Evolutionary conservation across 2,113 vertebrate species (phyloP), one percentile per base, ranked within the genome.

Genomic region (Paraplagusia blochii): DNA sequence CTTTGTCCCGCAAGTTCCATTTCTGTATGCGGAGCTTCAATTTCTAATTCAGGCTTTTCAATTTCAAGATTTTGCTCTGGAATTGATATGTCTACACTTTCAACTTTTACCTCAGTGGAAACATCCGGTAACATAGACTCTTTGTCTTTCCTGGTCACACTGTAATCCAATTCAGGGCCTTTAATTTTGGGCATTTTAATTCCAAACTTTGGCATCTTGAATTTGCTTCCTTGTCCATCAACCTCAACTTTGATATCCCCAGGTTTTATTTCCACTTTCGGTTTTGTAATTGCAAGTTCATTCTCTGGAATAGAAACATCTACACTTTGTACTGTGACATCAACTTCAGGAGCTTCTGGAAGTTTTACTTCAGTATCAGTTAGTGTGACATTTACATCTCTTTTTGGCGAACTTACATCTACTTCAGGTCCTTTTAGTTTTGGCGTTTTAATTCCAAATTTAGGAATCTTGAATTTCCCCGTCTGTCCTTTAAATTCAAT

Each of bases 171-270:
- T 8, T 80, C 59, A 12, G 71, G 71, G 0, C 38, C 46, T 70
- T 69, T 78, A 0, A 76, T 45, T 15, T 76, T 44, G 8, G 72
- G 72, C 9, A 57, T 8, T 0, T 63, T 51, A 2, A 81, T 9
- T 1, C 69, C 60, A 44, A 81, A 11, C 8, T 35, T 58, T 44
- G 80, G 84, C 45, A 86, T 46, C 70, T 83, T 83, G 9, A 76
- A 79, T 16, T 67, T 73, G 44, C 52, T 50, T 35, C 61, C 69
- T 49, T 75, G 51, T 19, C 42, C 68, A 4, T 72, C 71, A 17
- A 8, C 8, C 43, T 76, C 68, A 44, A 8, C 0, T 55, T 8
- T 46, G 10, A 10, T 36, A 7, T 36, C 7, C 1, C 7, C 7
- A 36, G 35, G 1, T 36, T 36, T 36, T 7, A 36, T 1, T 36